Conservation (phyloP, 2,888 invertebrate genomes). For the Allolobophora icterica region DNA sequence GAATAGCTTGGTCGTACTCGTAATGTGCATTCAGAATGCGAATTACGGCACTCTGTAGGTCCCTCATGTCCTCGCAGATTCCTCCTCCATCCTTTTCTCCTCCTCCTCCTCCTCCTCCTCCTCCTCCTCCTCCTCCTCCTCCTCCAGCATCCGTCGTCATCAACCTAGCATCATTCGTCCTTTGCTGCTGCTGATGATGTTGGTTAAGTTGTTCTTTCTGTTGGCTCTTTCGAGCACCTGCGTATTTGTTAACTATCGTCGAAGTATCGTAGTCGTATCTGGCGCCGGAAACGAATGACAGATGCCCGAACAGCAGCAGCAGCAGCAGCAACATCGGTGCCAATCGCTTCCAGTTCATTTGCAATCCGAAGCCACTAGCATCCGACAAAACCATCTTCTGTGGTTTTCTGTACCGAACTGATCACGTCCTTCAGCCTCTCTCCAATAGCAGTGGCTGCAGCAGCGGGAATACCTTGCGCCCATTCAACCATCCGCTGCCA, state of each 20-base stretch:
- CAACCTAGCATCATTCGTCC: conserved; percentile 24
- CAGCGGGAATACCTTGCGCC: background rate
- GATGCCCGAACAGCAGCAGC: background rate
- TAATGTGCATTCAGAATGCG: conserved; percentile 42
- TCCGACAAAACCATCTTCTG: background rate
- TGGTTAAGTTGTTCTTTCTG: background rate
- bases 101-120: conserved; percentile 17
- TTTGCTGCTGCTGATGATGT: background rate
- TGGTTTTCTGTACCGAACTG: background rate
- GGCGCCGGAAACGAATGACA: background rate
- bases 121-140: conserved; percentile 20
- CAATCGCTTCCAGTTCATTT: background rate
- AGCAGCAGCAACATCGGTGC: background rate
- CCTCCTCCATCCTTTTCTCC: background rate
- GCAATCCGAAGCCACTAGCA: background rate
- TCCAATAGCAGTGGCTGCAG: background rate
- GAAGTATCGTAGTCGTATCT: background rate
- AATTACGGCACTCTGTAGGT: conserved; percentile 42
- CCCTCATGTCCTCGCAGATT: conserved; percentile 30
- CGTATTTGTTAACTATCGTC: background rate
- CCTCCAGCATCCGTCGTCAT: background rate
- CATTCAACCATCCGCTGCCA: background rate
- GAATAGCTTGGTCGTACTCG: conserved; percentile 45
- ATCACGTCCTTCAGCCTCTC: background rate
- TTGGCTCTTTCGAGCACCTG: background rate